Base-by-base conservation (phyloP, 2,797 vertebrate genomes). In the Clarias laeviceps region DNA sequence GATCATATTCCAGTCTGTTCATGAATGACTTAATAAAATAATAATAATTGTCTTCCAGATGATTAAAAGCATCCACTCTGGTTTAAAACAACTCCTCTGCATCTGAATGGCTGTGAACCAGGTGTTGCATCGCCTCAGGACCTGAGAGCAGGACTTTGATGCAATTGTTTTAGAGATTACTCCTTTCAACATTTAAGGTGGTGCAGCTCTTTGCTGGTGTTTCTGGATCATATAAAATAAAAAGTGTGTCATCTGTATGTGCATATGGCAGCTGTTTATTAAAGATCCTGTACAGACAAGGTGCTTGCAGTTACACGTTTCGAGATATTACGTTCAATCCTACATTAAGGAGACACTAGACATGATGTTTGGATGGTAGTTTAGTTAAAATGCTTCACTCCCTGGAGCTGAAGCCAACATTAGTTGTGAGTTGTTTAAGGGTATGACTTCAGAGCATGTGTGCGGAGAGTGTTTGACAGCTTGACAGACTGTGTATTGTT, bases 101-200 rank as follows among this genome's bases (percentile, higher is more conserved):
- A 34, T 57, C 77, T 68, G 29, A 84, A 40, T 85, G 66, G 76
- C 72, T 24, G 27, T 69, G 56, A 84, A 80, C 84, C 88, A 86
- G 88, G 84, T 87, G 84, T 89, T 89, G 40, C 74, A 7, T 86
- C 29, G 82, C 88, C 69, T 29, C 8, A 69, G 79, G 84, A 69
- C 50, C n/a, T 20, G 62, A 32, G 59, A 18, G 59, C 64, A 69
- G 14, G 15, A 34, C 70, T 56, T 84, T 84, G 18, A 69, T 45
- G 56, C 20, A 34, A 17, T 84, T 59, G 8, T 76, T 61, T 32
- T 34, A 54, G n/a, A 73, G 57, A 82, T 85, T 50, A 82, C 57
- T 64, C 29, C 29, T 24, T 86, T 84, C 73, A 7, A 73, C 56
- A 11, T 62, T 72, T 14, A 62, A 20, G 22, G 17, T 15, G 45